Evolutionary conservation across 2,888 invertebrate genomes (phyloP).

Genomic region (Ophion ventricosus): DNA sequence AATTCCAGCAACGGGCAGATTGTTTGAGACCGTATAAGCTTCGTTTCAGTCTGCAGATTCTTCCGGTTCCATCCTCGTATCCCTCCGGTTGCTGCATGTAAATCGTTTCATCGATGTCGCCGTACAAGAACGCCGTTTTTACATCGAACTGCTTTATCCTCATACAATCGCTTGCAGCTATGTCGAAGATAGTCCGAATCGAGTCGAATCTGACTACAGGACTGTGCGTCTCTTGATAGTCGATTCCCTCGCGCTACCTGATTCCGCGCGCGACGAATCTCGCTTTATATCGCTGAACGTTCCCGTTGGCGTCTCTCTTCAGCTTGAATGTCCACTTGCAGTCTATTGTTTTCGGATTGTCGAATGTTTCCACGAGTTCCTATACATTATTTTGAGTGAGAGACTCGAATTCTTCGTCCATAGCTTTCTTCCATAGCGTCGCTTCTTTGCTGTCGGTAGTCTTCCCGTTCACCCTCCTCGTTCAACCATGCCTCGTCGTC

Average conservation of each 20-base stretch:
- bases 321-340: slow-evolving; percentile 13
- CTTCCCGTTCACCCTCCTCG: slow-evolving; percentile 3
- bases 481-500: slow-evolving; percentile 1
- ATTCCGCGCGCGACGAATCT: not conserved
- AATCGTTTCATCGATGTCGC: not conserved
- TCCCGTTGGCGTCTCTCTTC: not conserved
- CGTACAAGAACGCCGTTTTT: too few relatives aligned
- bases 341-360: slow-evolving; percentile 6
- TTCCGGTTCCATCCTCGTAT: not conserved
- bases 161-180: too few relatives aligned
- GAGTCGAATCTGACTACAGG: slow-evolving; percentile 2
- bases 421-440: slow-evolving; percentile 9
- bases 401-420: slow-evolving; percentile 14
- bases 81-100: not conserved
- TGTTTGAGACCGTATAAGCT: not conserved
- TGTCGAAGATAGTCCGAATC: not conserved
- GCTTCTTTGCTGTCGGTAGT: not conserved
- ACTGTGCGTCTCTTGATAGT: not conserved
- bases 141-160: too few relatives aligned
- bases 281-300: not conserved
- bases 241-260: not conserved
- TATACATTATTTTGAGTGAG: slow-evolving; percentile 15
- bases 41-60: not conserved
- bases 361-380: not conserved
- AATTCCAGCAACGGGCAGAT: too few relatives aligned